phyloP scores from a whole-genome alignment of 2,797 vertebrate genomes.

The Leucoraja ocellata region DNA sequence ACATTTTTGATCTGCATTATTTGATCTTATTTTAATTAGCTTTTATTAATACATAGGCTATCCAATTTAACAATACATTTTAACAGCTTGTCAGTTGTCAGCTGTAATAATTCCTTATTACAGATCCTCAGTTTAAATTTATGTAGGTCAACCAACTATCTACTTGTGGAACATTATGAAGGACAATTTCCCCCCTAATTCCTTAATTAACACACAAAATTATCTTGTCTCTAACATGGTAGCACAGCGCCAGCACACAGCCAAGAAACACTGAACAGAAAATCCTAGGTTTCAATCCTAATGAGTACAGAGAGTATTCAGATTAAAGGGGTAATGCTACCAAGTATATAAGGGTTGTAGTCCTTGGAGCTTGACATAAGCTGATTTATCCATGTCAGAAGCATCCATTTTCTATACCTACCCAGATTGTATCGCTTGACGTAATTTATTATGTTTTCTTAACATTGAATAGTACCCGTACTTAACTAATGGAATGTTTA shows the following conservation, averaged over 20 bases:
- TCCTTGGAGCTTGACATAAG: too few relatives aligned
- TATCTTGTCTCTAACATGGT: not conserved
- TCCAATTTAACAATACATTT: conserved; percentile 10
- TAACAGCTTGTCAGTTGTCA: not conserved
- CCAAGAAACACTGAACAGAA: not conserved
- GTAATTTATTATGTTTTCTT: too few relatives aligned
- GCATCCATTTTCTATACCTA: too few relatives aligned
- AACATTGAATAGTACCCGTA: too few relatives aligned
- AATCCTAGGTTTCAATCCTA: not conserved
- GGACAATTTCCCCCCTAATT: not conserved
- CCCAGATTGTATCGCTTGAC: too few relatives aligned
- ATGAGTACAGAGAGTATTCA: not conserved
- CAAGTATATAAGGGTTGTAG: too few relatives aligned
- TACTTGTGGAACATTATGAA: not conserved
- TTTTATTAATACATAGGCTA: not conserved
- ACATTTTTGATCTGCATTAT: not conserved
- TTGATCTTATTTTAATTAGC: conserved; percentile 9
- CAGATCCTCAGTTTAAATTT: not conserved
- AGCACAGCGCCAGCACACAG: not conserved
- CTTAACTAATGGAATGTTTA: too few relatives aligned
- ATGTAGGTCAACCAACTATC: not conserved
- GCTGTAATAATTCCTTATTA: not conserved
- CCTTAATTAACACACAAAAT: not conserved
- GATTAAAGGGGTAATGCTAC: too few relatives aligned
- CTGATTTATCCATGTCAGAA: too few relatives aligned